These are phyloP conservation scores for Leptodactylus fallax DNA, from an alignment of 2,797 vertebrate species.

Conservation along the genomic window DNA sequence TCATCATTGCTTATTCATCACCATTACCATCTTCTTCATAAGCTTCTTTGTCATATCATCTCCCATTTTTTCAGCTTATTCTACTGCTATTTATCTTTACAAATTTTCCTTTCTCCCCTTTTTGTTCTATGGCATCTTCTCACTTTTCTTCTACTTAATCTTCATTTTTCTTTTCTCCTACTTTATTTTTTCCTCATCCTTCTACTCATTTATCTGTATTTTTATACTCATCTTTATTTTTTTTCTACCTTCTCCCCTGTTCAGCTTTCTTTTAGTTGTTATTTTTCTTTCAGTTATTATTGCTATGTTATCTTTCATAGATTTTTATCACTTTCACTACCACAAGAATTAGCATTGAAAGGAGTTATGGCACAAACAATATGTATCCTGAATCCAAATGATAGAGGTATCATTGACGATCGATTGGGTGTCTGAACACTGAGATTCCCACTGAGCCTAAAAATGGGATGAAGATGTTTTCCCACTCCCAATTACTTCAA, in stretches of 20 bases:
- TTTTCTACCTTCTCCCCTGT: background rate
- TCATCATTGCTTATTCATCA: no score
- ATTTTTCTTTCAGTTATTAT: background rate
- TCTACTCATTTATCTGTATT: background rate
- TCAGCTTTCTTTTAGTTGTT: background rate
- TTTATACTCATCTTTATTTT: background rate
- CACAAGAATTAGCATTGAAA: background rate
- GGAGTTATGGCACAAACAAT: no score
- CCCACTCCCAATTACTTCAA: no score
- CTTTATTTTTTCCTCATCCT: background rate
- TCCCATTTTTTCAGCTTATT: background rate
- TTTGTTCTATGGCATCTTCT: background rate
- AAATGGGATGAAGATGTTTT: no score
- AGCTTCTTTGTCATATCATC: background rate
- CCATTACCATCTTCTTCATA: no score
- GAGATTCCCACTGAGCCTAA: no score
- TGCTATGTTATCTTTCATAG: background rate
- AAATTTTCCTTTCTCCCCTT: background rate
- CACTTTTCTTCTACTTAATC: background rate
- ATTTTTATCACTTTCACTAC: background rate
- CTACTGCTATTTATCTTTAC: background rate
- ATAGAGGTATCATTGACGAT: no score
- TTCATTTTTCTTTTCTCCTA: background rate
- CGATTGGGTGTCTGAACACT: no score
- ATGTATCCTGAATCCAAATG: no score